Percentiles rank a stretch among this genome's conserved stretches.
These are phyloP conservation scores for Bombus picipes DNA, from an alignment of 1,140 invertebrate species.

Conservation along the genomic window DNA sequence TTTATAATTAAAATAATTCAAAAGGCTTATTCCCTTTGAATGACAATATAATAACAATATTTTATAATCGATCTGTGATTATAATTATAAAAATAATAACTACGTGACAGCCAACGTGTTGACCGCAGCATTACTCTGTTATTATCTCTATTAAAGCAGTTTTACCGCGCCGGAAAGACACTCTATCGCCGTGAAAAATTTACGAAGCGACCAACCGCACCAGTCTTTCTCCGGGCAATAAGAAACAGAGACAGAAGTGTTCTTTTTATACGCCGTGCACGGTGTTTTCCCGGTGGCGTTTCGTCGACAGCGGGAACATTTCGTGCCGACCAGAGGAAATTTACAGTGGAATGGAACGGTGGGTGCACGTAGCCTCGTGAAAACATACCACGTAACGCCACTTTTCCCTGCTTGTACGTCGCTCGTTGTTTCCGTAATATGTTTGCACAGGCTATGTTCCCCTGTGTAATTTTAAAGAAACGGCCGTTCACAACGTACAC, in stretches of 20 bases:
- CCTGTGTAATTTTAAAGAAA: not conserved
- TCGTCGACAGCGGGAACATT: not conserved
- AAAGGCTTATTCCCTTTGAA: too few relatives aligned
- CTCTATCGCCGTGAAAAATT: not conserved
- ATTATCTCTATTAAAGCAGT: too few relatives aligned
- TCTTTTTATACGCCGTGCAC: not conserved
- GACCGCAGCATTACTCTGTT: too few relatives aligned
- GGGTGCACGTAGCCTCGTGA: not conserved
- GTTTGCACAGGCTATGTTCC: slow-evolving; percentile 2
- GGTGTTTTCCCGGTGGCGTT: not conserved
- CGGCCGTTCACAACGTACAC: too few relatives aligned
- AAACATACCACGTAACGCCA: slow-evolving; percentile 17
- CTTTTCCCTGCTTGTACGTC: not conserved
- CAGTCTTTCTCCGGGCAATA: not conserved
- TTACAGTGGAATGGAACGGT: slow-evolving; percentile 1
- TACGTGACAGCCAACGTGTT: too few relatives aligned
- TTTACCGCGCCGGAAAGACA: too few relatives aligned
- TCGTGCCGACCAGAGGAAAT: not conserved
- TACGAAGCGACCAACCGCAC: not conserved
- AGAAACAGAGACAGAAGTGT: not conserved
- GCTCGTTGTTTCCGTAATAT: slow-evolving; percentile 5
- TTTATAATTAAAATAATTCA: too few relatives aligned
- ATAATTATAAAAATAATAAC: too few relatives aligned
- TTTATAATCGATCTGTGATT: too few relatives aligned
- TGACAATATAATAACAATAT: too few relatives aligned